Evolutionary conservation across 2,113 vertebrate species (phyloP).

Genomic region (Tapirus terrestris): DNA sequence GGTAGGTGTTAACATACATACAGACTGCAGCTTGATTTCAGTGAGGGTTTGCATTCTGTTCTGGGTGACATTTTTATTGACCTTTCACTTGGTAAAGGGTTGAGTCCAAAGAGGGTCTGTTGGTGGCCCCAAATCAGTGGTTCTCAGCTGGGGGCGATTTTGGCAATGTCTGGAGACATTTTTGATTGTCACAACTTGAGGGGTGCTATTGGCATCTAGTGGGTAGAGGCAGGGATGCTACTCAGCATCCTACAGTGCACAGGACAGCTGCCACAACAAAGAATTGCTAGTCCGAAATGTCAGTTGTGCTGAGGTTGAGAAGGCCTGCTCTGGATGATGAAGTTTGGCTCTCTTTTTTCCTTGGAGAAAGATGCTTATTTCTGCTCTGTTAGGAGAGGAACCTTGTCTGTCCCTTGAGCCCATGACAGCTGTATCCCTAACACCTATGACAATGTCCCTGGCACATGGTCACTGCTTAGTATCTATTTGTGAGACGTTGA

Average conservation of each 20-base stretch:
- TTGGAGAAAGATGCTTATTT: background rate
- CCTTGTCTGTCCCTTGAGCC: background rate
- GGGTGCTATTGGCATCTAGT: background rate
- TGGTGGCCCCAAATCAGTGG: background rate
- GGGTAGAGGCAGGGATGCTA: background rate
- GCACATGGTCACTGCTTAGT: background rate
- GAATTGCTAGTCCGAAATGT: accelerated
- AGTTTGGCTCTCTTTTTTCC: background rate
- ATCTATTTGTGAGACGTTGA: background rate
- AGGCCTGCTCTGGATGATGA: background rate
- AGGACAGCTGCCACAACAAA: background rate
- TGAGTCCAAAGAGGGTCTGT: background rate
- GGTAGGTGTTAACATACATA: no score
- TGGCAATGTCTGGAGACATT: background rate
- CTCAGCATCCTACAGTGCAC: background rate
- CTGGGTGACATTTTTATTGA: background rate
- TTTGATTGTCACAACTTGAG: background rate
- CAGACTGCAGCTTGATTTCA: background rate
- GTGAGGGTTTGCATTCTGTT: background rate
- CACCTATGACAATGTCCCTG: no score
- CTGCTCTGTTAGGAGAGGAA: background rate
- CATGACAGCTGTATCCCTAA: background rate
- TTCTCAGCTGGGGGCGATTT: background rate
- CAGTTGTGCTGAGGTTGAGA: background rate
- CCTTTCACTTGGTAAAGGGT: background rate